These are phyloP conservation scores for Platysteira castanea DNA, from an alignment of 2,113 vertebrate species.

Conservation along the genomic window DNA sequence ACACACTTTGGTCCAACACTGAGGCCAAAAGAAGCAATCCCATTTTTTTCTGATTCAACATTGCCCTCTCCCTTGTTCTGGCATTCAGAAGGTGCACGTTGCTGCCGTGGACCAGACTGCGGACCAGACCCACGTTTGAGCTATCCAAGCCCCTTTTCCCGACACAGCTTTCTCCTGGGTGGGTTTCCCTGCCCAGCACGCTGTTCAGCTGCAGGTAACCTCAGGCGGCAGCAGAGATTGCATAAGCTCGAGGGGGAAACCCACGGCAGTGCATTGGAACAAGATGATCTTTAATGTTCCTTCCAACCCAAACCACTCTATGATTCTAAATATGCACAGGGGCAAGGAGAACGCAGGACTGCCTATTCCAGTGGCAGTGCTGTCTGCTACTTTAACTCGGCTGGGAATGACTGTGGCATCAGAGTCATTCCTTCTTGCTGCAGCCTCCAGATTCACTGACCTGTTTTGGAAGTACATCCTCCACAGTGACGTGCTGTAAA, in stretches of 20 bases:
- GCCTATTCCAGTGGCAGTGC: background rate
- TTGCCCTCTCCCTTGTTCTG: background rate
- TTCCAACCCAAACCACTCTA: background rate
- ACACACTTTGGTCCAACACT: background rate
- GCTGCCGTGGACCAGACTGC: background rate
- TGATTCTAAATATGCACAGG: background rate
- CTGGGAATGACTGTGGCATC: background rate
- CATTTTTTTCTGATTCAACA: background rate
- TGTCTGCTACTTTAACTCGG: background rate
- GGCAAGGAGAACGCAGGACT: background rate
- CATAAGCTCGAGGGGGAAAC: background rate
- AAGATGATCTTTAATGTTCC: background rate
- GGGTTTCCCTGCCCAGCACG: fast-evolving
- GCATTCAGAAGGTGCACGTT: background rate
- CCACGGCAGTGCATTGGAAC: background rate
- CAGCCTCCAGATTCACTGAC: background rate
- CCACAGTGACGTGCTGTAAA: background rate
- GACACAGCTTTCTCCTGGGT: background rate
- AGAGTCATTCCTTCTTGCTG: background rate
- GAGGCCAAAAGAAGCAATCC: background rate
- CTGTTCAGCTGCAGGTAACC: background rate
- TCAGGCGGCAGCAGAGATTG: background rate
- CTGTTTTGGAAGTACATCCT: background rate
- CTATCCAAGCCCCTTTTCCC: background rate
- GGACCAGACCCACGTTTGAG: background rate